A percentile compares a stretch with the other conserved stretches of the same genome.
Conservation (phyloP, 2,888 invertebrate genomes). For the Agrenia bidenticulata region DNA sequence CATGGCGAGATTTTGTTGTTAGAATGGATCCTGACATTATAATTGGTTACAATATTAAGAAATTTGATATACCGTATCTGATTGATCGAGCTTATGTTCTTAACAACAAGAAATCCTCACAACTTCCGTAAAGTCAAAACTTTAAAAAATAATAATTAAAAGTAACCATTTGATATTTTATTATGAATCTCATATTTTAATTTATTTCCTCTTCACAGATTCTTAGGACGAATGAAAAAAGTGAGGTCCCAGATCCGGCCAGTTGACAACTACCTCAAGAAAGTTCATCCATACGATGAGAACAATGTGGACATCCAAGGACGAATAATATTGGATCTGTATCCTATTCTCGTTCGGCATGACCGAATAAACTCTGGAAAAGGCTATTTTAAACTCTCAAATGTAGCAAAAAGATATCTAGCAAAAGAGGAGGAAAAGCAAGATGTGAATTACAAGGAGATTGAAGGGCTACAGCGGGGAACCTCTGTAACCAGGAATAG, state of each 20-base stretch:
- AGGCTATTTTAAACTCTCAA: conserved; percentile 24
- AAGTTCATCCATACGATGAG: conserved; percentile 26
- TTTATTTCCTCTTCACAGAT: conserved; percentile 27
- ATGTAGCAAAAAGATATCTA: conserved; percentile 37
- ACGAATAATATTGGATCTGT: conserved; percentile 43
- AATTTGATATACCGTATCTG: conserved; percentile 45
- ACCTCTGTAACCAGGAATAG: conserved; percentile 26
- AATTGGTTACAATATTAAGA: conserved; percentile 46
- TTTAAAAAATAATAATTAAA: too few relatives aligned
- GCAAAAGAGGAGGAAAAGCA: conserved; percentile 34
- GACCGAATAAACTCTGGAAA: conserved; percentile 1
- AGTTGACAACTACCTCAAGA: conserved; percentile 29
- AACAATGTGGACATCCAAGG: conserved; percentile 33
- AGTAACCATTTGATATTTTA: background rate
- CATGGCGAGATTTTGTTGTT: conserved; percentile 39
- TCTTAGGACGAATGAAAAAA: conserved; percentile 37
- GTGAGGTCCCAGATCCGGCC: conserved; percentile 21
- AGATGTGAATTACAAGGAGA: conserved; percentile 39
- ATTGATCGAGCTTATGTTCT: conserved; percentile 31
- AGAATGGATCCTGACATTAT: conserved; percentile 44
- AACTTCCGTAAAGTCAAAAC: conserved; percentile 12
- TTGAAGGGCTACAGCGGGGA: conserved; percentile 38
- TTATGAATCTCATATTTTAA: conserved; percentile 3
- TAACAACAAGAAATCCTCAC: background rate
- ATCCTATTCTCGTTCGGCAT: conserved; percentile 35